These are phyloP conservation scores for Tetraodon nigroviridis DNA, from an alignment of 2,113 vertebrate species.

Conservation along the genomic window DNA sequence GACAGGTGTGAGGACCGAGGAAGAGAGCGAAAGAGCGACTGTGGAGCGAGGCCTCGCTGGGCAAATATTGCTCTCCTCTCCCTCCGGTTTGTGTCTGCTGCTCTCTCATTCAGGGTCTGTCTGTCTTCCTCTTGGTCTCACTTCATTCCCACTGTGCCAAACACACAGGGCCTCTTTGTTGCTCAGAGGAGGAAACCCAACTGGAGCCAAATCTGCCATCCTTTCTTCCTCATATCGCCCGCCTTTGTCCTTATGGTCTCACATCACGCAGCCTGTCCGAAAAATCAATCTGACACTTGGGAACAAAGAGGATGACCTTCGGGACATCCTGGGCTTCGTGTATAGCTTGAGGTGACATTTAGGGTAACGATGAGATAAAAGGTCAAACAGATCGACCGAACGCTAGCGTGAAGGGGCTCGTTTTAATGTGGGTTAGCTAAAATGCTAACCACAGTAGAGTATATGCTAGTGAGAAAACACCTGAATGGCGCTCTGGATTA, in stretches of 20 bases:
- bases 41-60: slow-evolving; percentile 33
- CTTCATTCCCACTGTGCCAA: slow-evolving; percentile 51
- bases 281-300: slow-evolving; percentile 30
- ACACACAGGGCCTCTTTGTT: slow-evolving; percentile 65
- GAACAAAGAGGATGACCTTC: slow-evolving; percentile 17
- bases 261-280: slow-evolving; percentile 40
- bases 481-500: too few relatives aligned
- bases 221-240: slow-evolving; percentile 63
- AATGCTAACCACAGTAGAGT: background rate
- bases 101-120: slow-evolving; percentile 8
- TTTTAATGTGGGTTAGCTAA: slow-evolving; percentile 3
- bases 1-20: slow-evolving; percentile 46
- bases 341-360: slow-evolving; percentile 37
- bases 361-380: slow-evolving; percentile 36
- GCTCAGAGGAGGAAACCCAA: slow-evolving; percentile 64
- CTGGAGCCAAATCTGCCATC: slow-evolving; percentile 58
- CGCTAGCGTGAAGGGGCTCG: background rate
- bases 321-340: background rate
- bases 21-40: slow-evolving; percentile 13
- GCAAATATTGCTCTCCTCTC: slow-evolving; percentile 44
- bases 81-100: background rate
- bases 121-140: slow-evolving; percentile 18
- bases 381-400: slow-evolving; percentile 36
- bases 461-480: too few relatives aligned
- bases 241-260: slow-evolving; percentile 54